phyloP scores from a whole-genome alignment of 92 coral and sea anemone species.

The Heteractis magnifica region DNA sequence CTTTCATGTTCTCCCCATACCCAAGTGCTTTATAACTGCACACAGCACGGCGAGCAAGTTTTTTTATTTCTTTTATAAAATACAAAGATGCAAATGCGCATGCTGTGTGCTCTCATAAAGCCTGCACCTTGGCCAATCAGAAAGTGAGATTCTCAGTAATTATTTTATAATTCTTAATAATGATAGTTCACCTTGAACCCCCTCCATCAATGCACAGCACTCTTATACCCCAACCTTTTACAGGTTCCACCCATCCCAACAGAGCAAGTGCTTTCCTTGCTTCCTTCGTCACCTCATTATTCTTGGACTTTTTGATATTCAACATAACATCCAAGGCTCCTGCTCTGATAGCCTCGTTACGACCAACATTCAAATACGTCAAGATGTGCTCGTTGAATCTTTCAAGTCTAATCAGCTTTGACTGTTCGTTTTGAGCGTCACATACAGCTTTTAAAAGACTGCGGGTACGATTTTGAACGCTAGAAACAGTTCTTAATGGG shows the following conservation, averaged over 20 bases:
- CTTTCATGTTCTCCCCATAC: too few relatives aligned
- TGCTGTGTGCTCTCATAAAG: too few relatives aligned
- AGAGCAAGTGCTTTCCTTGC: constrained; percentile 73
- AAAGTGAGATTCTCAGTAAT: neutral
- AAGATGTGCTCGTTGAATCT: constrained; percentile 83
- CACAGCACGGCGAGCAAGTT: too few relatives aligned
- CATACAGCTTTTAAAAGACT: constrained; percentile 78
- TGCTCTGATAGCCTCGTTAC: constrained; percentile 84
- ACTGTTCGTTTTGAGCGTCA: constrained; percentile 80
- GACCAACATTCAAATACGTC: constrained; percentile 70
- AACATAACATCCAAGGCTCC: constrained; percentile 67
- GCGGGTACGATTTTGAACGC: constrained; percentile 88
- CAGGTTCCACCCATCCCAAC: constrained; percentile 92
- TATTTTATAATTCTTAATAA: neutral
- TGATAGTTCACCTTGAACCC: constrained; percentile 74
- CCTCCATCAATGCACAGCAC: constrained; percentile 95
- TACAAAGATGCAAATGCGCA: too few relatives aligned
- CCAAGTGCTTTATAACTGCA: too few relatives aligned
- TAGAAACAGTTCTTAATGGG: constrained; percentile 81
- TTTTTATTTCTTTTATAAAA: too few relatives aligned
- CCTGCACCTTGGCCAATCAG: too few relatives aligned
- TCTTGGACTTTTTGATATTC: constrained; percentile 59
- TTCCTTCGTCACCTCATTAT: constrained; percentile 71
- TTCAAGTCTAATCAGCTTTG: constrained; percentile 74
- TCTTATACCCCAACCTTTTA: constrained; percentile 80